Evolutionary conservation across 2,888 invertebrate genomes (phyloP), one percentile per base, ranked within the genome.

Genomic region (Scrobipalpa atriplicella): DNA sequence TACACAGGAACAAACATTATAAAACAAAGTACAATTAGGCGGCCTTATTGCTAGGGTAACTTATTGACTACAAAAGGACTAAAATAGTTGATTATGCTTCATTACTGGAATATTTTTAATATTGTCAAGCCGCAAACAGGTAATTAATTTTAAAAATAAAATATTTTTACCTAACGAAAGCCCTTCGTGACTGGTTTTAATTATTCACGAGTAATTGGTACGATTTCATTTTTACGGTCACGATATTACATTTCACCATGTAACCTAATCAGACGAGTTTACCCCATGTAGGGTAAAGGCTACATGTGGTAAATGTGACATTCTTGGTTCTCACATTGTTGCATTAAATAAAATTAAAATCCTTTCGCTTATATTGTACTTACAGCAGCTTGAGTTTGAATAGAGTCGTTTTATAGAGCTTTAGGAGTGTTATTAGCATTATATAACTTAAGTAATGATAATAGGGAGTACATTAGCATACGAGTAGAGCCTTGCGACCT

Each of bases 141-240:
- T 29, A 36, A 58, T 13, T 58, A 11, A 19, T 39, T 61, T 41
- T 1, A 61, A 62, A 62, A 39, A 19, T 21, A 13, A 43, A 41
- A 43, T 29, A 29, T 29, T 29, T 29, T 19, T 8, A 62, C 18
- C 41, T 11, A 62, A 39, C 62, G 18, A 43, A 70, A 69, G 69
- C 69, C 63, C 74, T 66, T 68, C 77, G 78, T 78, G 77, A 68
- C 65, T 54, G 41, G 51, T 70, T 73, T 75, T 74, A 80, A 80
- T 80, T 75, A 77, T 65, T 71, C 66, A 71, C 38, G 18, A 58
- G 38, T 58, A 58, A 58, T 58, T 58, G 58, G 38, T 38, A 58
- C 16, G 58, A 38, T 36, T 58, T 58, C 29, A 58, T 18, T 58
- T 29, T 38, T 16, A 29, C 3, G 21, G 54, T 29, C 54, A 56